Evolutionary conservation across 2,888 invertebrate genomes (phyloP), one percentile per base, ranked within the genome.

Genomic region (Acanthosepion pharaonis): DNA sequence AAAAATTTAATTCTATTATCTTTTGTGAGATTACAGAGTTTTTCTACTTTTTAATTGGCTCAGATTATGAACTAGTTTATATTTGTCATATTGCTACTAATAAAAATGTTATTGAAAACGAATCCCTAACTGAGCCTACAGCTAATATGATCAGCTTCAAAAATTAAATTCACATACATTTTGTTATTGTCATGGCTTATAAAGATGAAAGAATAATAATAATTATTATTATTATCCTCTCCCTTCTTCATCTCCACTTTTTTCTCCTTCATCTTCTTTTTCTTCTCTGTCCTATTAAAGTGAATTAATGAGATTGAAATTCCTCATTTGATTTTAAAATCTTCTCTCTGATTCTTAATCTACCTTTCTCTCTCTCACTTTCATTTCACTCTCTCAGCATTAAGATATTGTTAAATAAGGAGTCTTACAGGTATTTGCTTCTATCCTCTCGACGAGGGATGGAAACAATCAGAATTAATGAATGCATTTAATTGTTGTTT

Each of bases 401-500:
- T 4, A 78, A 28, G 78, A 78, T n/a, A 78, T n/a, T 78, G n/a
- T 78, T n/a, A 78, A 78, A 78, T 78, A 78, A 78, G 78, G 78
- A 78, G 28, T 78, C 78, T 78, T 78, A 78, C 78, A 78, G 78
- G 78, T 78, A 78, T 78, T 78, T 78, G 28, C 78, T 78, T 78
- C 78, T n/a, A 78, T 78, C 78, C 78, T 78, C 78, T 28, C n/a
- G 78, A 78, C 18, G 6, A n/a, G 28, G n/a, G 78, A n/a, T 78
- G 78, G 78, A 78, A 64, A 78, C 78, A 78, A 78, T 78, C 78
- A 28, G 78, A 78, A 78, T n/a, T 78, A 78, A 78, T 78, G 78
- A 78, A 78, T 78, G 78, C 11, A 78, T 28, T 78, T 78, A 78
- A 78, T 78, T 78, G 78, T 78, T 78, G 28, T 78, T 78, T 78